These are phyloP conservation scores for Timema podura DNA, from an alignment of 2,888 invertebrate species.

Conservation along the genomic window DNA sequence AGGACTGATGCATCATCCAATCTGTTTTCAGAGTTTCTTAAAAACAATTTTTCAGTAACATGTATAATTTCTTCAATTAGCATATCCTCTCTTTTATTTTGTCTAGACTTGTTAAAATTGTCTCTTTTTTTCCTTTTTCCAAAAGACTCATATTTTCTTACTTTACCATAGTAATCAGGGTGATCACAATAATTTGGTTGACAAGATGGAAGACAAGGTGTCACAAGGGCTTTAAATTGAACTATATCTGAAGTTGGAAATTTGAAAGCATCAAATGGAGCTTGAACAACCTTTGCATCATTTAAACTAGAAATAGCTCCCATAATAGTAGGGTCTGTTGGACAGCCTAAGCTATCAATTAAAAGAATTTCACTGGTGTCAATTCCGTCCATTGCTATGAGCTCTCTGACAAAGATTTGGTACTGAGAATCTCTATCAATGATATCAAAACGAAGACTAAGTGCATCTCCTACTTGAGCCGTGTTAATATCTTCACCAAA, in stretches of 20 bases:
- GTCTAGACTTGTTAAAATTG: constrained; percentile 33
- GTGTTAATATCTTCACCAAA: constrained; percentile 44
- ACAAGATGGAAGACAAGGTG: constrained; percentile 43
- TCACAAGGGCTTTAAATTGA: constrained; percentile 44
- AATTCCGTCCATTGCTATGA: constrained; percentile 47
- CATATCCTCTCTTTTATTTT: constrained; percentile 33
- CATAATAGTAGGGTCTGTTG: constrained; percentile 46
- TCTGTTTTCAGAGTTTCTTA: too few species aligned
- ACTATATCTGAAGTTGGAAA: constrained; percentile 45
- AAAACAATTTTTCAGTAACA: constrained; percentile 37
- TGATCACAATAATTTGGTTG: constrained; percentile 41
- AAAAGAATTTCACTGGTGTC: constrained; percentile 45
- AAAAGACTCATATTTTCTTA: constrained; percentile 63
- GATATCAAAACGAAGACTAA: constrained; percentile 47
- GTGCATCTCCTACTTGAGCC: constrained; percentile 48
- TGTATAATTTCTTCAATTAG: constrained; percentile 38
- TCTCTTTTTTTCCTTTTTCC: constrained; percentile 67
- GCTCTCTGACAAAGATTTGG: constrained; percentile 48
- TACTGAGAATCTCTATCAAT: constrained; percentile 44
- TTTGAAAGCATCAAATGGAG: constrained; percentile 46
- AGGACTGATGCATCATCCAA: too few species aligned
- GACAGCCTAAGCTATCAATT: constrained; percentile 47
- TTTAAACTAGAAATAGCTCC: constrained; percentile 38
- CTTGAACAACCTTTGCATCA: constrained; percentile 37
- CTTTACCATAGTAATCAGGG: constrained; percentile 41